Evolutionary conservation across 2,888 invertebrate species (phyloP).

Genomic region (Platycheirus rosarum): DNA sequence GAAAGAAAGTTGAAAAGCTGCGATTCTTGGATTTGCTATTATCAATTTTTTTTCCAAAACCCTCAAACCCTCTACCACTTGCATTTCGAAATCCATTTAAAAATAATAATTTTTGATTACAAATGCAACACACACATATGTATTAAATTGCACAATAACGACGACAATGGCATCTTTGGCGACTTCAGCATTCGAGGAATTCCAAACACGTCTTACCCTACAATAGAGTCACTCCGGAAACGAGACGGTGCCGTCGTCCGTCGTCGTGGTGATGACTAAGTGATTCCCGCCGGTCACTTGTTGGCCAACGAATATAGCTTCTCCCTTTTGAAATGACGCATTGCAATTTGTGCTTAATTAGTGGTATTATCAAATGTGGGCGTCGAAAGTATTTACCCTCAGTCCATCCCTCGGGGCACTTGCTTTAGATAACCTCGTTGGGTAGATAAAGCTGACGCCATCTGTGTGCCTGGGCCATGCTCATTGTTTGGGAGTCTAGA

Average conservation of each 20-base stretch:
- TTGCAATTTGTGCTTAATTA: conserved; percentile 60
- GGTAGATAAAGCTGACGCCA: conserved; percentile 30
- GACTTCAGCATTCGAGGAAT: conserved; percentile 50
- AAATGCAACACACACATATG: conserved; percentile 55
- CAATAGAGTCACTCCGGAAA: conserved; percentile 66
- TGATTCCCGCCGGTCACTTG: conserved; percentile 50
- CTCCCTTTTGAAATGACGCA: conserved; percentile 59
- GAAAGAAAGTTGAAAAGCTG: too few species aligned
- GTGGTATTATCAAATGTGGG: conserved; percentile 68
- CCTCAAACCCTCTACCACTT: too few species aligned
- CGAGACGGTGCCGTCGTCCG: conserved; percentile 24
- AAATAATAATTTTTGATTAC: conserved; percentile 55
- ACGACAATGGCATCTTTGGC: conserved; percentile 36
- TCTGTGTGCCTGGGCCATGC: too few species aligned
- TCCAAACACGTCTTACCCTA: conserved; percentile 64
- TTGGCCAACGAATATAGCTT: conserved; percentile 34
- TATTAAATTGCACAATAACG: conserved; percentile 44
- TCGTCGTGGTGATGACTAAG: conserved; percentile 53
- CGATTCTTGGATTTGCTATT: too few species aligned
- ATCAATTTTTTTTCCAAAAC: too few species aligned
- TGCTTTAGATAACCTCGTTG: not conserved
- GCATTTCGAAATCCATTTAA: too few species aligned
- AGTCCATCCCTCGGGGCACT: conserved; percentile 22
- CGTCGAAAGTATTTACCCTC: conserved; percentile 36
- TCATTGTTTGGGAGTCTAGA: not conserved